A percentile compares a stretch with the other conserved stretches of the same genome.
Conservation (phyloP, 2,797 vertebrate species). For the Nothura maculosa region DNA sequence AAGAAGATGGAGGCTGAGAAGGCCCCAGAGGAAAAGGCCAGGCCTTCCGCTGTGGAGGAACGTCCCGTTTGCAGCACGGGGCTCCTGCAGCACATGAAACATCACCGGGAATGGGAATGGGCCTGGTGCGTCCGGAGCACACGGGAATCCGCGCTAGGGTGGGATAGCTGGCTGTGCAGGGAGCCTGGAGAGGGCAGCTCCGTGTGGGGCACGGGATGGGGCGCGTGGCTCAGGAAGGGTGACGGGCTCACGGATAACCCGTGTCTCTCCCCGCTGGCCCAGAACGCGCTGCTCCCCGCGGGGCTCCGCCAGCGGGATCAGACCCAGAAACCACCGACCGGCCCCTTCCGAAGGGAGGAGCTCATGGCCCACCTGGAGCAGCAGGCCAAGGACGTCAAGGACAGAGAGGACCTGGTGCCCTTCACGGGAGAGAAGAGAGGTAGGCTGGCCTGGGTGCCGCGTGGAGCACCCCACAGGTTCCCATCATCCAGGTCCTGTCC, state of each 20-base stretch:
- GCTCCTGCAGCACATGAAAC: neutral
- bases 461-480: too few relatives aligned
- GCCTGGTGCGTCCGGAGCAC: neutral
- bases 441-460: constrained; percentile 21
- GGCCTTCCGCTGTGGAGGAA: neutral
- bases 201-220: neutral
- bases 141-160: neutral
- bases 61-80: neutral
- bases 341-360: constrained; percentile 93
- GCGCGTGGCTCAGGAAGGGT: too few relatives aligned
- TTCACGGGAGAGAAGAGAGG: constrained; percentile 98
- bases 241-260: neutral
- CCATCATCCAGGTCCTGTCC: too few relatives aligned
- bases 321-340: constrained; percentile 94
- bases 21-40: neutral
- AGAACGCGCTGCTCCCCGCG: constrained; percentile 94
- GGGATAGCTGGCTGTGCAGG: neutral
- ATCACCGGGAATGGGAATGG: neutral
- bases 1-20: neutral
- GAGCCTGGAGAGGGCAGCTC: neutral
- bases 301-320: constrained; percentile 96
- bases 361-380: constrained; percentile 97
- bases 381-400: constrained; percentile 94
- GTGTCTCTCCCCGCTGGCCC: constrained; percentile 3
- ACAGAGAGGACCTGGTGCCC: constrained; percentile 94